Conservation (phyloP, 2,797 vertebrate genomes). For the Alosa sapidissima region DNA sequence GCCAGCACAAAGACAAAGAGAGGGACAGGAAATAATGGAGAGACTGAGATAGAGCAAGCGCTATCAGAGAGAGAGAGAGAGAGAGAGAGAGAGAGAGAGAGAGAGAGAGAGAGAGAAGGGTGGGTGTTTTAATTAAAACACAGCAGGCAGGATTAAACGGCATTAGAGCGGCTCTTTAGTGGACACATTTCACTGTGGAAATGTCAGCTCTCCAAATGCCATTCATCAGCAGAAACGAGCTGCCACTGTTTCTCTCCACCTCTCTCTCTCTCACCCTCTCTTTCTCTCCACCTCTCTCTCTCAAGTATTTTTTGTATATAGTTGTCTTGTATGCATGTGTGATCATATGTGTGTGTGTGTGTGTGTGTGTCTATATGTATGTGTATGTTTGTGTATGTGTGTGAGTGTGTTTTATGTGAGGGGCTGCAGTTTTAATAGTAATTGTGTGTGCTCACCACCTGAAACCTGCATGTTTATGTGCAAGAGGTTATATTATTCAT, state of each 20-base stretch:
- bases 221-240: conserved; percentile 35
- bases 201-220: conserved; percentile 60
- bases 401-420: background rate
- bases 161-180: conserved; percentile 44
- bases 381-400: background rate
- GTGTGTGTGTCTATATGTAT: background rate
- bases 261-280: background rate
- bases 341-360: background rate
- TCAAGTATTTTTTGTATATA: background rate
- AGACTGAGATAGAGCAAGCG: background rate
- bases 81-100: conserved; percentile 13
- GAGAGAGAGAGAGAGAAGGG: background rate
- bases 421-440: no score
- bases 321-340: no score
- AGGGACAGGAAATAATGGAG: background rate
- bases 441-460: background rate
- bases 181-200: conserved; percentile 47
- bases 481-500: background rate
- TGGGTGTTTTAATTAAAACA: conserved; percentile 50
- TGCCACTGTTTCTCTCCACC: background rate
- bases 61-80: background rate
- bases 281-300: background rate
- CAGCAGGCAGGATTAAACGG: conserved; percentile 54
- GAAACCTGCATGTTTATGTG: background rate
- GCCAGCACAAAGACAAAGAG: conserved; percentile 44